Conservation (phyloP, 2,888 invertebrate species). For the Sarcophaga rosellei region DNA sequence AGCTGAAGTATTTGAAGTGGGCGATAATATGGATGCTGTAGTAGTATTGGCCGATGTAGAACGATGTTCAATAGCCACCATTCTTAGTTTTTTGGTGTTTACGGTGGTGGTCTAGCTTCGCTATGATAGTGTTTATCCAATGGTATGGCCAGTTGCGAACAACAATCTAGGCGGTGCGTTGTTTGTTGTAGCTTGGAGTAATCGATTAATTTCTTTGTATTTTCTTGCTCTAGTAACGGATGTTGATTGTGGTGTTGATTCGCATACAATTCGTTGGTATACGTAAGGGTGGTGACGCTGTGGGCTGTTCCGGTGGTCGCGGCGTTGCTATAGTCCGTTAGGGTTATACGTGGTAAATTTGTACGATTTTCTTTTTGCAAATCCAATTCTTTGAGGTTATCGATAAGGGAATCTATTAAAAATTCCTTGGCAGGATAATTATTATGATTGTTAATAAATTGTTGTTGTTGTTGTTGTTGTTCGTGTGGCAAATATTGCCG, state of each 20-base stretch:
- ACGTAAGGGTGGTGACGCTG: conserved; percentile 31
- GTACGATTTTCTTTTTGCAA: conserved; percentile 72
- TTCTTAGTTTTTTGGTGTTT: conserved; percentile 58
- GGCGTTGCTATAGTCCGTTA: conserved; percentile 76
- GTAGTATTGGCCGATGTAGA: conserved; percentile 70
- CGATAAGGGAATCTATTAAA: conserved; percentile 70
- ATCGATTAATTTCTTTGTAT: conserved; percentile 8
- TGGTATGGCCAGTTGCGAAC: conserved; percentile 71
- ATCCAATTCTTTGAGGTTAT: conserved; percentile 74
- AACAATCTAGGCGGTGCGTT: conserved; percentile 22
- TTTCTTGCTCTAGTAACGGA: not conserved
- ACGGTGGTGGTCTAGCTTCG: conserved; percentile 79
- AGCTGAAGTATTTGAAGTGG: conserved; percentile 69
- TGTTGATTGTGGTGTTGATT: conserved; percentile 8
- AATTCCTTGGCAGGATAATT: conserved; percentile 42
- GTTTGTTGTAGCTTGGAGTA: conserved; percentile 39
- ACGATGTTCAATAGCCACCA: conserved; percentile 77
- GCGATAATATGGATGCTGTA: conserved; percentile 67
- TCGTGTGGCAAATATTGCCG: not conserved
- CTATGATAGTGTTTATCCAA: conserved; percentile 71
- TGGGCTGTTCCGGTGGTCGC: conserved; percentile 76
- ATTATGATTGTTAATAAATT: conserved; percentile 32
- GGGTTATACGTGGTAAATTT: conserved; percentile 77
- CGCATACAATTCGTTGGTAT: conserved; percentile 57
- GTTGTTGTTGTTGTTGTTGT: conserved; percentile 50